Conservation (phyloP, 2,113 vertebrate genomes). For the Eretmochelys imbricata region DNA sequence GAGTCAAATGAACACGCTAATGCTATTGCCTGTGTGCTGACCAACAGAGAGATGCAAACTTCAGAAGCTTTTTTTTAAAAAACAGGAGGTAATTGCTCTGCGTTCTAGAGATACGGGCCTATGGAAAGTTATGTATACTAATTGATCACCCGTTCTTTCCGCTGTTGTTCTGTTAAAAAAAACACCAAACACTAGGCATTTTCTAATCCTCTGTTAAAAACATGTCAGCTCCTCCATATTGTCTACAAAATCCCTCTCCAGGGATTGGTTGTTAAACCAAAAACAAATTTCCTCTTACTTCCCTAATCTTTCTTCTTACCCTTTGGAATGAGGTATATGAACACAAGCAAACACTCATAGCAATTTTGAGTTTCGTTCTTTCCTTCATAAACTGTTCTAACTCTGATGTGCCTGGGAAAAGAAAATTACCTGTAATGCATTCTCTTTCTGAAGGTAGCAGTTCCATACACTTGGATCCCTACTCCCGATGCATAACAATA, state of each 20-base stretch:
- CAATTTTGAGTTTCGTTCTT: not conserved
- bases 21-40: not conserved
- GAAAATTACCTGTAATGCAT: not conserved
- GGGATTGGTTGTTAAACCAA: not conserved
- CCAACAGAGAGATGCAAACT: not conserved
- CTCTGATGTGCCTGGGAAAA: not conserved
- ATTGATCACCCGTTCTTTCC: not conserved
- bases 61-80: not conserved
- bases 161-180: rapidly evolving
- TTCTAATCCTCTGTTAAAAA: not conserved
- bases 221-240: not conserved
- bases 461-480: not conserved
- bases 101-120: not conserved
- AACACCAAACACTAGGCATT: not conserved
- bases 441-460: not conserved
- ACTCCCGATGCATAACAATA: not conserved
- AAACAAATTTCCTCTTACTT: not conserved
- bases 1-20: not conserved
- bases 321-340: not conserved
- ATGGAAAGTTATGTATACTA: not conserved
- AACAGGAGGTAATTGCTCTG: not conserved
- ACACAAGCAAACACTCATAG: not conserved
- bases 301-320: not conserved
- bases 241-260: not conserved
- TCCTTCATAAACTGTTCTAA: not conserved